These are phyloP conservation scores for Ischnura elegans DNA, from an alignment of 2,888 invertebrate species.

Conservation along the genomic window DNA sequence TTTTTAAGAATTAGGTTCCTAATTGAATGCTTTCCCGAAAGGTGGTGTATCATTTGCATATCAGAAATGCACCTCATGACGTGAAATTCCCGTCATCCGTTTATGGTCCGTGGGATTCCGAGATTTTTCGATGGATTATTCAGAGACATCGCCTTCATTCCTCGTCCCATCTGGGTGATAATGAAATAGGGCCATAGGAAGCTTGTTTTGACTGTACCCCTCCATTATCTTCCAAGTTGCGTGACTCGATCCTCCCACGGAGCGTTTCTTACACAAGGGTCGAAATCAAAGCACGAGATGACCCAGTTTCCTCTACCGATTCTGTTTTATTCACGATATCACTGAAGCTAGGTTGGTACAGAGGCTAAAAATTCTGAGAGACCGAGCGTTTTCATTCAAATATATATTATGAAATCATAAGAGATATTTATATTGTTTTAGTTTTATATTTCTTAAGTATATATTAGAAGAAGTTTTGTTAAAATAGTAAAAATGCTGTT, in stretches of 20 bases:
- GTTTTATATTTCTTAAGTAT: too few species aligned
- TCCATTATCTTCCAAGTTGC: not conserved
- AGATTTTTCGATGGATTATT: conserved; percentile 1
- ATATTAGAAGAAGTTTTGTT: too few species aligned
- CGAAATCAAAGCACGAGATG: not conserved
- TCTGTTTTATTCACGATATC: not conserved
- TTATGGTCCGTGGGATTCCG: not conserved
- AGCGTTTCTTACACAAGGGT: not conserved
- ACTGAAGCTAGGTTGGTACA: too few species aligned
- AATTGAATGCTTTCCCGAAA: too few species aligned
- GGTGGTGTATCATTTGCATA: not conserved
- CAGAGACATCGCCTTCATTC: not conserved
- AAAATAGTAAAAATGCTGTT: too few species aligned
- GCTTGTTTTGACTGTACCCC: not conserved
- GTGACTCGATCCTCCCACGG: not conserved
- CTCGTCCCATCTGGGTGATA: not conserved
- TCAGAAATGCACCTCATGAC: not conserved
- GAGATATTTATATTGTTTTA: too few species aligned
- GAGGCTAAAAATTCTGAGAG: too few species aligned
- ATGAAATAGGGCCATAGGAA: not conserved
- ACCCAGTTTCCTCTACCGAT: not conserved
- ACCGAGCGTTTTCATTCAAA: too few species aligned
- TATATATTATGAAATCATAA: too few species aligned
- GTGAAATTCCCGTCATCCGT: not conserved
- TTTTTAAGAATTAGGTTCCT: not conserved